Percentiles rank a stretch among this genome's conserved stretches.
These are phyloP conservation scores for Nasonia oneida DNA, from an alignment of 2,888 invertebrate genomes.

Conservation along the genomic window DNA sequence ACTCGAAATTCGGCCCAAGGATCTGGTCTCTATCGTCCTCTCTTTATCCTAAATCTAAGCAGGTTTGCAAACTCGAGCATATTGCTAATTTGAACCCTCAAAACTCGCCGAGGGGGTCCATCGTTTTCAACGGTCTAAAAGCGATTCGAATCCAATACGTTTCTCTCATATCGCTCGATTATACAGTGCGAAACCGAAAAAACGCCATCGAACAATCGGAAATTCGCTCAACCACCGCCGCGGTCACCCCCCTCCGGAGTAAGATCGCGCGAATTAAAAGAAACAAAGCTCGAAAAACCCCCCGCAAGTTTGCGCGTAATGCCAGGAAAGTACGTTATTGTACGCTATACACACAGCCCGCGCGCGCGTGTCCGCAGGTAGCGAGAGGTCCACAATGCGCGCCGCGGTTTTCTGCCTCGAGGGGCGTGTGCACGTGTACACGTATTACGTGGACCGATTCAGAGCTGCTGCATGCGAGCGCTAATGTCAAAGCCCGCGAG, in stretches of 20 bases:
- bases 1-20: conserved; percentile 47
- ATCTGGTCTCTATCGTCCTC: conserved; percentile 44
- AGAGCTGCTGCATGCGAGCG: background rate
- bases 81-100: conserved; percentile 50
- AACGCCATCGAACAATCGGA: background rate
- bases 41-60: conserved; percentile 56
- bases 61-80: conserved; percentile 54
- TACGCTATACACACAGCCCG: background rate
- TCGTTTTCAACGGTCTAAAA: conserved; percentile 19
- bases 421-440: background rate
- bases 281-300: conserved; percentile 7
- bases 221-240: background rate
- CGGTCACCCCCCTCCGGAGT: background rate
- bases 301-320: conserved; percentile 9
- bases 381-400: background rate
- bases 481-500: conserved; percentile 17
- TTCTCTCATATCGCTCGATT: background rate
- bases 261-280: conserved; percentile 5
- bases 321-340: conserved; percentile 18
- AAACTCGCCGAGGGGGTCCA: conserved; percentile 1
- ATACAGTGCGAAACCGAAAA: background rate
- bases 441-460: conserved; percentile 1
- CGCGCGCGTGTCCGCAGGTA: conserved; percentile 6
- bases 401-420: conserved; percentile 12
- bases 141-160: background rate